phyloP scores from a whole-genome alignment of 2,888 invertebrate species.

The Drosophila phalerata region DNA sequence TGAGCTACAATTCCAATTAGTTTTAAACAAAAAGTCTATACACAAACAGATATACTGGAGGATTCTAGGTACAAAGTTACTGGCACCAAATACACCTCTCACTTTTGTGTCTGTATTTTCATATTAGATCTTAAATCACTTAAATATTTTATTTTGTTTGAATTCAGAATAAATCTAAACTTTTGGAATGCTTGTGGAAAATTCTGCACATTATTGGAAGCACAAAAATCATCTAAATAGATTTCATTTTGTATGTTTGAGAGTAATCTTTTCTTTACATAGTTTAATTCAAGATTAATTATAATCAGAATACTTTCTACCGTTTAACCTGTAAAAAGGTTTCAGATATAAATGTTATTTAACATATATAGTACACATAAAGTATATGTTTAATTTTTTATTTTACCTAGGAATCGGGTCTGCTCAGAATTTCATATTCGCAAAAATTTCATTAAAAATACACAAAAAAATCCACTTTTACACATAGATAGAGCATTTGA shows the following conservation, averaged over 20 bases:
- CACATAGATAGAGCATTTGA: slow-evolving; percentile 4
- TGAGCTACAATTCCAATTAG: not conserved
- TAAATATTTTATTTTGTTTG: not conserved
- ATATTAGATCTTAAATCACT: not conserved
- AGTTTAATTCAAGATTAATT: not conserved
- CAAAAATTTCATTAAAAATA: no score
- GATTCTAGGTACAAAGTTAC: no score
- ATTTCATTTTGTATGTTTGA: not conserved
- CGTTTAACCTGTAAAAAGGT: no score
- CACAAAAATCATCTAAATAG: not conserved
- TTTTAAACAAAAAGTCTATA: not conserved
- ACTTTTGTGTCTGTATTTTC: not conserved
- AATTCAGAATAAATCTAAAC: not conserved
- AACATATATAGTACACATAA: no score
- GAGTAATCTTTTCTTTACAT: not conserved
- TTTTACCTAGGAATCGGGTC: no score
- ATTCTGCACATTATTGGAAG: not conserved
- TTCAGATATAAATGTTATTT: no score
- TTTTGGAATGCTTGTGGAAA: not conserved
- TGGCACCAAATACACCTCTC: not conserved
- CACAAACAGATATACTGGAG: not conserved
- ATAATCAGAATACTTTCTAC: no score
- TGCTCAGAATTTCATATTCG: no score
- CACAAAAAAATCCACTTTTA: no score
- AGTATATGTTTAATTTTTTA: no score